Base-by-base conservation (phyloP, 2,113 vertebrate species). In the Serilophus lunatus region DNA sequence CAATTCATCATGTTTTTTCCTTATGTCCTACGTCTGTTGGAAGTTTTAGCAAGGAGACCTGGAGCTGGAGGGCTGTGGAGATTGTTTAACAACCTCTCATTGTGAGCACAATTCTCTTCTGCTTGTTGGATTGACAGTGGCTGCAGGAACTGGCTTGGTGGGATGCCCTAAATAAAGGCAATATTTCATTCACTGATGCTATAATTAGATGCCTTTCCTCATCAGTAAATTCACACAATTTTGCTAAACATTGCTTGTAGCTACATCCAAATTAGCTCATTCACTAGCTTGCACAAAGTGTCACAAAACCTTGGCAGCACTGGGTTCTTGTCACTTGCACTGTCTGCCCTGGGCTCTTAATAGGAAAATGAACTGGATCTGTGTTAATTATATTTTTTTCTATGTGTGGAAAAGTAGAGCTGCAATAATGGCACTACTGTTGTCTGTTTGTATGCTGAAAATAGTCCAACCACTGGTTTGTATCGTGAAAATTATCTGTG, bases 311-410 rank as follows among this genome's bases (percentile, higher is more conserved):
- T 35, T 80, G 82, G 53, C 82, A 50, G 59, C 49, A 20, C 49
- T 89, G 61, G 6, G 6, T 82, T 92, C 78, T 87, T 86, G 47
- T 90, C 53, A 45, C 45, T 91, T 77, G 47, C 18, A 20, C 63
- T 91, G 82, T 77, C 83, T 33, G 79, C 35, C 6, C 68, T 25
- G 28, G 38, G 50, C 14, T 83, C 22, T 74, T 87, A 77, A 40
- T 85, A 88, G 78, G 75, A 79, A 94, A 91, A 95, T 80, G 90
- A 83, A 59, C 75, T 85, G 29, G 33, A 82, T 12, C 29, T 87
- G 28, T 86, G 49, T 92, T 91, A 93, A 79, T 96, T 85, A 25
- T 36, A 54, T 74, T 88, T 93, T 66, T 70, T 90, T 50, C 20
- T 25, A 33, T 74, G 42, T 1, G 5, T 79, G 45, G 28, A 57